Percentiles rank a stretch among this genome's conserved stretches.
Conservation (phyloP, 2,888 invertebrate genomes). For the Minunthozetes semirufus region DNA sequence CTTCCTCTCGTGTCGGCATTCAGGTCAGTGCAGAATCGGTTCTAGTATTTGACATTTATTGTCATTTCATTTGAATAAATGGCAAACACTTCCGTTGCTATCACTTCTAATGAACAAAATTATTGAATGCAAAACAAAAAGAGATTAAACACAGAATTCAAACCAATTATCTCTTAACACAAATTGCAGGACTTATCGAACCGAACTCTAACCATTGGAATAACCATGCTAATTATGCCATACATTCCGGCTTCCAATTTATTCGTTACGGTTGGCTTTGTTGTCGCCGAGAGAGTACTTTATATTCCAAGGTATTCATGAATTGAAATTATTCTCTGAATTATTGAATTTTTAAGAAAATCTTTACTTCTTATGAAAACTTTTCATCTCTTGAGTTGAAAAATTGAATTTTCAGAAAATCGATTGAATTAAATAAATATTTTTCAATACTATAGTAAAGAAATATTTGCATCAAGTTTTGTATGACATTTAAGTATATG, state of each 20-base stretch:
- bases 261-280: constrained; percentile 52
- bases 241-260: constrained; percentile 80
- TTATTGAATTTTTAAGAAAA: too few species aligned
- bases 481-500: neutral
- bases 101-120: neutral
- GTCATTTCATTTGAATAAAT: neutral
- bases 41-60: neutral
- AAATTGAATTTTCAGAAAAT: too few species aligned
- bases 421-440: too few species aligned
- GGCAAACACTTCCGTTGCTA: neutral
- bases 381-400: too few species aligned
- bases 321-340: neutral
- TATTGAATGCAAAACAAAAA: neutral
- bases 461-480: neutral
- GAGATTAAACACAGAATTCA: neutral
- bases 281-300: constrained; percentile 52
- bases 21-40: neutral
- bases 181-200: neutral
- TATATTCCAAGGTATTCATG: constrained; percentile 51
- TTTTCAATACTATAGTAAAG: too few species aligned
- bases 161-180: neutral
- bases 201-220: constrained; percentile 20
- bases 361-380: too few species aligned
- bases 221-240: constrained; percentile 62
- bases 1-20: constrained; percentile 2